These are phyloP conservation scores for Sialia sialis DNA, from an alignment of 2,113 vertebrate genomes.

Conservation along the genomic window DNA sequence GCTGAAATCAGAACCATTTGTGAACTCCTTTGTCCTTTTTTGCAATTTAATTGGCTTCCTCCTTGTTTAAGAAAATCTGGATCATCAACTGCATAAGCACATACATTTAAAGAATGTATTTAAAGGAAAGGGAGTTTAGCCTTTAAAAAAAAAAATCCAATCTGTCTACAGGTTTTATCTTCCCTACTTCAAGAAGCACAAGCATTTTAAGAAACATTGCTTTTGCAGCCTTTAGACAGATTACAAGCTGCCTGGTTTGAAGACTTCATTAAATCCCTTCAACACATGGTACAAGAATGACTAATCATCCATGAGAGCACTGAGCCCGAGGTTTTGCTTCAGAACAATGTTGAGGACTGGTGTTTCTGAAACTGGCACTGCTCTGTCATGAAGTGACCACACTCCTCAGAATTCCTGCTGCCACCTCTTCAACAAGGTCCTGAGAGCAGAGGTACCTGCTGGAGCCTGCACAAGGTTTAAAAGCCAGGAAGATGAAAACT, in stretches of 20 bases:
- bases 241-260: background rate
- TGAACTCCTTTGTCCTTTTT: background rate
- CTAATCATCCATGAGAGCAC: background rate
- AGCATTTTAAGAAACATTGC: background rate
- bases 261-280: background rate
- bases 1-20: background rate
- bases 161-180: background rate
- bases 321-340: background rate
- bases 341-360: background rate
- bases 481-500: background rate
- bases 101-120: background rate
- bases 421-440: background rate
- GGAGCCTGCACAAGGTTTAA: background rate
- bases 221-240: background rate
- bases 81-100: background rate
- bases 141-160: background rate
- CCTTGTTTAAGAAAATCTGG: background rate
- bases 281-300: background rate
- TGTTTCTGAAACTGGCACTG: background rate
- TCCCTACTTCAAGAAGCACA: background rate
- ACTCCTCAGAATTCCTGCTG: background rate
- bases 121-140: background rate
- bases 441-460: background rate
- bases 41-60: background rate
- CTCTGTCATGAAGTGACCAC: background rate